phyloP scores from a whole-genome alignment of 2,113 vertebrate genomes.

The Gallinago jamesoni region DNA sequence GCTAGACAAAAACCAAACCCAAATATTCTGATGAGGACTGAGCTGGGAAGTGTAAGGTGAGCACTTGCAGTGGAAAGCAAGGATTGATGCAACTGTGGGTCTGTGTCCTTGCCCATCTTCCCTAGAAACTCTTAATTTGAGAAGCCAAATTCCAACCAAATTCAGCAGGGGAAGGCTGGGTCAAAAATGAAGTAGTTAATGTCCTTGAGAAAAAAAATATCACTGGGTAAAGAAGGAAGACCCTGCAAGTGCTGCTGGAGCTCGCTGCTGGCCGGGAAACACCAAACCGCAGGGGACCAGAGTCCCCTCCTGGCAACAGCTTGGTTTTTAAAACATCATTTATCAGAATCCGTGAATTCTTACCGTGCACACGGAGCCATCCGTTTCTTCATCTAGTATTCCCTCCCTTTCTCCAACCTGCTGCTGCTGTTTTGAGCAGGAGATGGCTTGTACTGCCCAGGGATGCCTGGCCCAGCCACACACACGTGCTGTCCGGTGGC shows the following conservation, averaged over 20 bases:
- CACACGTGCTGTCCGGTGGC: background rate
- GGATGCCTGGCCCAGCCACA: background rate
- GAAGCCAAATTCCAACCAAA: background rate
- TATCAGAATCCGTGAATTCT: background rate
- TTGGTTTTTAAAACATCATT: background rate
- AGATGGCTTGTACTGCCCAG: background rate
- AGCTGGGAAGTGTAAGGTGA: background rate
- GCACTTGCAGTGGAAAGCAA: background rate
- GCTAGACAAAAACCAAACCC: background rate
- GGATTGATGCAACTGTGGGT: rapidly evolving
- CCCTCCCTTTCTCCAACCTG: background rate
- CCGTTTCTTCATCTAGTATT: background rate
- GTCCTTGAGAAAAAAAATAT: background rate
- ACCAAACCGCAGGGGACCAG: background rate
- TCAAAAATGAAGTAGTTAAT: background rate
- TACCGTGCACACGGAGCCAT: background rate
- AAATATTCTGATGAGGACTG: background rate
- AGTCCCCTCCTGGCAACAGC: background rate
- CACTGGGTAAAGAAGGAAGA: background rate
- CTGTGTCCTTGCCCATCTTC: background rate
- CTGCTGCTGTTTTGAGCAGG: background rate
- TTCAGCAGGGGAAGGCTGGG: background rate
- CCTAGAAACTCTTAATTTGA: background rate
- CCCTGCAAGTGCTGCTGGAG: background rate
- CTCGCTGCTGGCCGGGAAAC: rapidly evolving